These are phyloP conservation scores for Lymantria monacha DNA, from an alignment of 2,888 invertebrate species.

Conservation along the genomic window DNA sequence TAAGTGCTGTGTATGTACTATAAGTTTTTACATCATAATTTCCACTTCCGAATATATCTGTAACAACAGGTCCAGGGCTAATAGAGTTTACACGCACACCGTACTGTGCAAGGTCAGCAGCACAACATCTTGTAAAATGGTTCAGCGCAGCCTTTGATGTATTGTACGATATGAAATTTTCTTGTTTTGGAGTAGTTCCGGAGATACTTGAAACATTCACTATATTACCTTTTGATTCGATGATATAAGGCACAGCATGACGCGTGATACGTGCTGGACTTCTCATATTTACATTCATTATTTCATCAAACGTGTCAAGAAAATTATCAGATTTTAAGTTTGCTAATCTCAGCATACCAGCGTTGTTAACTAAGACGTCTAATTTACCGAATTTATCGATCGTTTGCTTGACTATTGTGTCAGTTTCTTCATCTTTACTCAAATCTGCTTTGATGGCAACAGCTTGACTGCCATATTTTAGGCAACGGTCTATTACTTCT, in stretches of 20 bases:
- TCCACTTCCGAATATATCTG: neutral
- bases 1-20: constrained; percentile 3
- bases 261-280: constrained; percentile 28
- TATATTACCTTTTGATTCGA: constrained; percentile 41
- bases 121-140: constrained; percentile 86
- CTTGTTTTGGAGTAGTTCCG: neutral
- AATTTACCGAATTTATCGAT: constrained; percentile 37
- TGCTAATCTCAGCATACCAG: constrained; percentile 24
- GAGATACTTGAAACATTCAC: constrained; percentile 39
- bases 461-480: constrained; percentile 19
- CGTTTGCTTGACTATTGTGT: constrained; percentile 29
- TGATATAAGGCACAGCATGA: constrained; percentile 34
- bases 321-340: constrained; percentile 26
- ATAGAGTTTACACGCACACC: constrained; percentile 86
- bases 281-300: constrained; percentile 37
- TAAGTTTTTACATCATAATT: neutral
- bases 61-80: constrained; percentile 81
- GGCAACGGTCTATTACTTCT: constrained; percentile 23
- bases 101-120: constrained; percentile 83
- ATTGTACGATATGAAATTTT: constrained; percentile 65
- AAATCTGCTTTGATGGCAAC: constrained; percentile 40
- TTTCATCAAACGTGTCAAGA: constrained; percentile 28
- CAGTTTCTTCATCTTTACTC: constrained; percentile 31
- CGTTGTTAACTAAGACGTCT: constrained; percentile 48
- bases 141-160: constrained; percentile 89